Evolutionary conservation across 2,888 invertebrate species (phyloP), one percentile per base, ranked within the genome.

Genomic region (Carabus problematicus): DNA sequence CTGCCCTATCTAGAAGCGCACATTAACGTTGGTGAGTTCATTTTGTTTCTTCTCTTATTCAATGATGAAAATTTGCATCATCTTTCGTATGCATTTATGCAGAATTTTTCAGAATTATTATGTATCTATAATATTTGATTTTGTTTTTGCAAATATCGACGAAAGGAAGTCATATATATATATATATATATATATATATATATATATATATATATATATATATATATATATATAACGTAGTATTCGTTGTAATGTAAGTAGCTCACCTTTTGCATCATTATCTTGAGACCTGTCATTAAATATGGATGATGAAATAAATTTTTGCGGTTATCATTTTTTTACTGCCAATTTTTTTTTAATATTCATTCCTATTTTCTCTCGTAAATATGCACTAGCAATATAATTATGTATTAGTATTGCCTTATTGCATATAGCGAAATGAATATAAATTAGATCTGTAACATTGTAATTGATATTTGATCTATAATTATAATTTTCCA

Each of bases 11-110:
- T 56, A 39, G 19, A 39, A 29, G 54, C 54, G 12, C 56, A 60
- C 29, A 52, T 60, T 42, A 18, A 52, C 6, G 12, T 9, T 52
- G 67, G 67, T 67, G 54, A 67, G 67, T 67, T 47, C 14, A n/a
- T 7, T n/a, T 52, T 52, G 4, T 52, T 18, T 18, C 29, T 18
- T 18, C 7, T 54, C 19, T 7, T 14, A 54, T 54, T 8, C 8
- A 54, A 16, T 14, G 18, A 18, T 54, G 18, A 19, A 45, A 2
- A 54, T 54, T 2, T 14, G 4, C 19, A 54, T 54, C 54, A 54
- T 19, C n/a, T n/a, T 19, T 8, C 1, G n/a, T 2, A 8, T 54
- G 29, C 29, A 29, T 29, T 29, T 47, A 47, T 47, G n/a, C 8
- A n/a, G 19, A 54, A 54, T 16, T 18, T 18, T n/a, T 3, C 18